phyloP scores from a whole-genome alignment of 1,140 invertebrate species.

The Aphis craccivora region DNA sequence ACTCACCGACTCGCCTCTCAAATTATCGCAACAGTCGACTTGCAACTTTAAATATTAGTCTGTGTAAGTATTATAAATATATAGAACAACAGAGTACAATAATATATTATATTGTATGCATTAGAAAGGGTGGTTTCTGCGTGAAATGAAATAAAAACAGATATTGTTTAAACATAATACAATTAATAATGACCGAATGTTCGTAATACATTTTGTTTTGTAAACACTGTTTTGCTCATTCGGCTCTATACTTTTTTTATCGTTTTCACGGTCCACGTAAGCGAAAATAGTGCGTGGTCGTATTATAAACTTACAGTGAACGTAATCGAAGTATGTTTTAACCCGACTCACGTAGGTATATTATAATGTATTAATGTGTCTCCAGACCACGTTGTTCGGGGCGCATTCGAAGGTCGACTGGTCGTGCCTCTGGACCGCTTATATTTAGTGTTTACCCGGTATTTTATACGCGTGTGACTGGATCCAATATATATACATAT shows the following conservation, averaged over 20 bases:
- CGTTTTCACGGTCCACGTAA: not conserved
- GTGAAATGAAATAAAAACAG: no score
- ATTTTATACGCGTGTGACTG: not conserved
- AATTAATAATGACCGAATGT: no score
- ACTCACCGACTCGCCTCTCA: no score
- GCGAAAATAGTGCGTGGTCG: not conserved
- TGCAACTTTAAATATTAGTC: no score
- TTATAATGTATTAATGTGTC: not conserved
- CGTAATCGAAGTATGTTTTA: not conserved
- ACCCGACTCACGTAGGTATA: not conserved
- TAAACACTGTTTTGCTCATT: not conserved
- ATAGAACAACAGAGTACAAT: no score
- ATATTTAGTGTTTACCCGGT: not conserved
- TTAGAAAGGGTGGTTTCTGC: no score
- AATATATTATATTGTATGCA: no score
- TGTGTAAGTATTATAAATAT: no score
- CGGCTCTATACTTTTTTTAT: not conserved
- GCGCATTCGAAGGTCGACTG: constrained; percentile 17
- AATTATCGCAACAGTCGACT: no score
- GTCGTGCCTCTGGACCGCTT: not conserved
- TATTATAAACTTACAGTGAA: not conserved
- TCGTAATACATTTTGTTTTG: not conserved
- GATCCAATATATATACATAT: not conserved
- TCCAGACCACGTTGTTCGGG: not conserved
- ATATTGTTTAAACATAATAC: no score